A percentile compares a stretch with the other conserved stretches of the same genome.
These are phyloP conservation scores for Cerastis rubricosa DNA, from an alignment of 2,888 invertebrate genomes.

Conservation along the genomic window DNA sequence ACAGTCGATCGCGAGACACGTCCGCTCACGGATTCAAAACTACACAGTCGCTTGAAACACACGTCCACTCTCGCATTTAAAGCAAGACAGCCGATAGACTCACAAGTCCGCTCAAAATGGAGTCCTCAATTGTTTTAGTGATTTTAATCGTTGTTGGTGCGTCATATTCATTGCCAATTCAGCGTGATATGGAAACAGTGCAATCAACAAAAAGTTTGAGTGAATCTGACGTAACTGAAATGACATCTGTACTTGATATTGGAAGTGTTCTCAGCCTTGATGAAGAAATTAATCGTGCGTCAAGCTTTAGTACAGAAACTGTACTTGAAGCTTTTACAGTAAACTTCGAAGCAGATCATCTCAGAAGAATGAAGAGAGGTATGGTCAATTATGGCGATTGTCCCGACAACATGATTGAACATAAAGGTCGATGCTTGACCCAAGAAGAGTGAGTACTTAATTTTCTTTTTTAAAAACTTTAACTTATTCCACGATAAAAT, in stretches of 20 bases:
- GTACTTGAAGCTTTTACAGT: slow-evolving; percentile 6
- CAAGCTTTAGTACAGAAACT: not conserved
- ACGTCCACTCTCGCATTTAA: not conserved
- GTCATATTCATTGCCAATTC: slow-evolving; percentile 21
- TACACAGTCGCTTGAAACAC: not conserved
- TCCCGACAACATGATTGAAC: not conserved
- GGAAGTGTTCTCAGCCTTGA: not conserved
- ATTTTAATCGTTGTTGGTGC: not conserved
- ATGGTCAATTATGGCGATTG: accelerated
- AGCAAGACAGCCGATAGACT: no score
- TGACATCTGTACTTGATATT: not conserved
- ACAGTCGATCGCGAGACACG: not conserved
- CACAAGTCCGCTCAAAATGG: slow-evolving; percentile 14
- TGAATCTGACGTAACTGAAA: not conserved
- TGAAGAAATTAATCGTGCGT: slow-evolving; percentile 1
- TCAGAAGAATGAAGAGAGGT: not conserved
- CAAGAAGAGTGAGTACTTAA: slow-evolving; percentile 7
- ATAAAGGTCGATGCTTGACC: not conserved
- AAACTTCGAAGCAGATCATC: not conserved
- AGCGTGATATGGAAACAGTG: not conserved
- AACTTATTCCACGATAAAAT: not conserved
- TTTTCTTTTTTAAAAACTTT: no score
- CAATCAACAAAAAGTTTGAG: slow-evolving; percentile 7
- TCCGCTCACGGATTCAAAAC: not conserved
- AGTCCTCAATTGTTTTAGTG: not conserved